These are phyloP conservation scores for Yoshiicerus persimilis DNA, from an alignment of 1,140 invertebrate genomes.

Conservation along the genomic window DNA sequence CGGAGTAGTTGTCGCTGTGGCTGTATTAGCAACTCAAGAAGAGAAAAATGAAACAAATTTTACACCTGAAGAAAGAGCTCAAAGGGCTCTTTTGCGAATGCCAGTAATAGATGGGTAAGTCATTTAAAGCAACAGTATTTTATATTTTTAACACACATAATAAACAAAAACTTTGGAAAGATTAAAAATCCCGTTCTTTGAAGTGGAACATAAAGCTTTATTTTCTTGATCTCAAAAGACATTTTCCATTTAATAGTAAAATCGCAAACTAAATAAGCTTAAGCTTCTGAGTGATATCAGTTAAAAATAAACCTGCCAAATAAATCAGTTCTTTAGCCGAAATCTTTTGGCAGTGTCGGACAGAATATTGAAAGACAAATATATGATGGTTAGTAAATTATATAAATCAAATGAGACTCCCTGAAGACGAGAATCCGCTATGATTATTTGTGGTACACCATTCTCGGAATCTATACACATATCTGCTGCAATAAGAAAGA, in stretches of 20 bases:
- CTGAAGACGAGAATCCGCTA: background rate
- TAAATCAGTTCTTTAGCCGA: background rate
- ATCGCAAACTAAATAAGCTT: no score
- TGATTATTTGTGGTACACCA: background rate
- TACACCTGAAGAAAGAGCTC: background rate
- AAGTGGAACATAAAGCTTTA: no score
- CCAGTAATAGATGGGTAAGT: conserved; percentile 37
- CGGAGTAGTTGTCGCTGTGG: background rate
- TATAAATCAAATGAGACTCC: background rate
- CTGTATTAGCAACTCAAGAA: background rate
- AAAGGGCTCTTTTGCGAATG: background rate
- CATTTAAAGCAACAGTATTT: background rate
- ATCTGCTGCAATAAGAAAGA: background rate
- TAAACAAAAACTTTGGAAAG: no score
- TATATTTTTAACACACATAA: background rate
- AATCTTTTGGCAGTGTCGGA: background rate
- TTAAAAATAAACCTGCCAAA: no score
- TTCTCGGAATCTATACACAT: no score
- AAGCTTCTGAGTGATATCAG: no score
- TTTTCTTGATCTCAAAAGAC: no score
- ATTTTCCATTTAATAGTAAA: no score
- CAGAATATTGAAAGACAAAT: background rate
- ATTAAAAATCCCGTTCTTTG: no score
- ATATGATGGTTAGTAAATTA: background rate
- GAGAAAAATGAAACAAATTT: background rate